Conservation (phyloP, 1,140 invertebrate species). For the Heliothis virescens region DNA sequence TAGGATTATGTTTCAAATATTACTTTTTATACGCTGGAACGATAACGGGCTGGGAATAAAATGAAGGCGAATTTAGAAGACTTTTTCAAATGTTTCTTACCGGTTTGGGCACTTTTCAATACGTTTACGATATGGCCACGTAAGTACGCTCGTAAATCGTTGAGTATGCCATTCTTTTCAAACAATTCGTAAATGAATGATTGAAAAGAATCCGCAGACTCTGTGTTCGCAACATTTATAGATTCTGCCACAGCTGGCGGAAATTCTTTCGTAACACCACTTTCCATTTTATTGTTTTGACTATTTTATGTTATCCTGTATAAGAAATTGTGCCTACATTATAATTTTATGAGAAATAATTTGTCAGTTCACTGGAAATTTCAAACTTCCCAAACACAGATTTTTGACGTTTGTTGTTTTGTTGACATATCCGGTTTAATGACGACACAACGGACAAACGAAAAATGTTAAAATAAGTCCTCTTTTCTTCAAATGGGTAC, state of each 20-base stretch:
- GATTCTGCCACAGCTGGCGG: conserved; percentile 31
- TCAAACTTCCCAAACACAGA: conserved; percentile 75
- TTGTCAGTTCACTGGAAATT: conserved; percentile 62
- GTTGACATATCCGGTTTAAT: conserved; percentile 71
- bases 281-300: conserved; percentile 58
- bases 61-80: neutral
- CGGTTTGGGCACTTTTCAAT: conserved; percentile 80
- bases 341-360: conserved; percentile 38
- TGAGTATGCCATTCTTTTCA: conserved; percentile 86
- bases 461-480: neutral
- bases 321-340: conserved; percentile 43
- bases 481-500: neutral
- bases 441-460: conserved; percentile 34
- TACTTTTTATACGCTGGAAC: neutral
- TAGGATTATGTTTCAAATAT: neutral
- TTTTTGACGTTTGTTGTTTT: conserved; percentile 65
- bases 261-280: conserved; percentile 45
- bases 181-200: conserved; percentile 85
- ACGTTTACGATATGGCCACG: conserved; percentile 86
- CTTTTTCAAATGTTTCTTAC: conserved; percentile 50
- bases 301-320: conserved; percentile 39
- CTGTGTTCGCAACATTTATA: conserved; percentile 52
- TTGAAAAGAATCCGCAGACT: conserved; percentile 86
- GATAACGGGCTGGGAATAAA: neutral
- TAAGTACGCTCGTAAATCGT: conserved; percentile 85